A percentile compares a stretch with the other conserved stretches of the same genome.
These are phyloP conservation scores for Stichodactyla helianthus DNA, from an alignment of 64 coral and sea anemone genomes.

Conservation along the genomic window DNA sequence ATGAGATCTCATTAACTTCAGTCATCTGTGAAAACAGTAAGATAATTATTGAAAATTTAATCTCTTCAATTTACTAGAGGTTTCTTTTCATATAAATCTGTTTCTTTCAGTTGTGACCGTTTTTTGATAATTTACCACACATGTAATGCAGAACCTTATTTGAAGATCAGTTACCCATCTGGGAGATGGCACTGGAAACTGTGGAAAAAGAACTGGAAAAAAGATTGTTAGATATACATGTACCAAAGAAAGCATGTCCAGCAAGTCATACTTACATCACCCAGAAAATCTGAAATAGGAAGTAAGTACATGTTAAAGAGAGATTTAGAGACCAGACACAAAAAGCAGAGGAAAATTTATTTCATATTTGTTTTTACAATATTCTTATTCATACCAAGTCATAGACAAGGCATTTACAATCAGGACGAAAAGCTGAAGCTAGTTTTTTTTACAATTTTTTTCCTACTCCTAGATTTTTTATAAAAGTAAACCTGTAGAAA, in stretches of 20 bases:
- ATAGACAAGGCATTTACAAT: constrained; percentile 4
- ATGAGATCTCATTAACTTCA: too few relatives aligned
- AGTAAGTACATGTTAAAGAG: neutral
- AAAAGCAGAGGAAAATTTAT: neutral
- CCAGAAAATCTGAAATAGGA: neutral
- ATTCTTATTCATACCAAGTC: neutral
- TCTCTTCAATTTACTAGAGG: too few relatives aligned
- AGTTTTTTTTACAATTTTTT: neutral
- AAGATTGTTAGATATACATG: neutral
- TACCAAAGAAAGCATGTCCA: neutral
- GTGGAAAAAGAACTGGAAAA: neutral
- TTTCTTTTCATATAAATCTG: too few relatives aligned
- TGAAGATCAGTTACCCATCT: neutral
- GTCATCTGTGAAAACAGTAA: too few relatives aligned
- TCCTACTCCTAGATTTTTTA: neutral
- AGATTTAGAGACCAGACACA: neutral
- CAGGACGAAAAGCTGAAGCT: neutral
- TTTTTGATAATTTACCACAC: neutral
- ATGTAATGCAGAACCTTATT: neutral
- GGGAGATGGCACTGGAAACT: neutral
- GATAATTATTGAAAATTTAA: too few relatives aligned
- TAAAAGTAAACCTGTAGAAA: neutral
- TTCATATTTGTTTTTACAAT: neutral
- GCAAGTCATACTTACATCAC: neutral
- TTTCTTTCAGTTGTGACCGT: too few relatives aligned